Evolutionary conservation across 2,888 invertebrate genomes (phyloP).

Genomic region (Polietes domitor): DNA sequence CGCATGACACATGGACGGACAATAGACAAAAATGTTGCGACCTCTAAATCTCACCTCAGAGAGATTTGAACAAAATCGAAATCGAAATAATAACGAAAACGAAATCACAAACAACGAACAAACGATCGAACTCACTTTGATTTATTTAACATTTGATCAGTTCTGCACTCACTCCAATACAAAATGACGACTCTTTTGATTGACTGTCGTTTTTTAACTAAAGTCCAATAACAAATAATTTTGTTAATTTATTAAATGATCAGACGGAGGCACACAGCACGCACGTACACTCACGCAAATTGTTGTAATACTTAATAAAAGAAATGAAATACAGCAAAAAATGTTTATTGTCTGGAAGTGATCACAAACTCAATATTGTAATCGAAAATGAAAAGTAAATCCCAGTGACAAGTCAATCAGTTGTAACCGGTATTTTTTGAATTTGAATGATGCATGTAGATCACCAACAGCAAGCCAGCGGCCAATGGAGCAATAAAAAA

Average conservation of each 20-base stretch:
- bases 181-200: not conserved
- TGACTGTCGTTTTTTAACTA: conserved; percentile 26
- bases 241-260: conserved; percentile 33
- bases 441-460: not conserved
- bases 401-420: conserved; percentile 34
- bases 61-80: conserved; percentile 6
- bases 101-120: not conserved
- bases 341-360: not conserved
- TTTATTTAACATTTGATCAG: not conserved
- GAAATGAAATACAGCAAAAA: no score
- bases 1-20: not conserved
- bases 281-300: not conserved
- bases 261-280: not conserved
- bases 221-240: conserved; percentile 43
- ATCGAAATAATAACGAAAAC: not conserved
- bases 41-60: not conserved
- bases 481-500: not conserved
- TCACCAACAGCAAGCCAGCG: not conserved
- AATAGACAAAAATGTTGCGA: not conserved
- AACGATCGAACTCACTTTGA: not conserved
- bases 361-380: not conserved
- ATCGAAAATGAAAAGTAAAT: not conserved
- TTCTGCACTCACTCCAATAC: not conserved
- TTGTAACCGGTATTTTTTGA: conserved; percentile 38
- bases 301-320: not conserved